Conservation (phyloP, 2,113 vertebrate genomes). For the Lepus americanus region DNA sequence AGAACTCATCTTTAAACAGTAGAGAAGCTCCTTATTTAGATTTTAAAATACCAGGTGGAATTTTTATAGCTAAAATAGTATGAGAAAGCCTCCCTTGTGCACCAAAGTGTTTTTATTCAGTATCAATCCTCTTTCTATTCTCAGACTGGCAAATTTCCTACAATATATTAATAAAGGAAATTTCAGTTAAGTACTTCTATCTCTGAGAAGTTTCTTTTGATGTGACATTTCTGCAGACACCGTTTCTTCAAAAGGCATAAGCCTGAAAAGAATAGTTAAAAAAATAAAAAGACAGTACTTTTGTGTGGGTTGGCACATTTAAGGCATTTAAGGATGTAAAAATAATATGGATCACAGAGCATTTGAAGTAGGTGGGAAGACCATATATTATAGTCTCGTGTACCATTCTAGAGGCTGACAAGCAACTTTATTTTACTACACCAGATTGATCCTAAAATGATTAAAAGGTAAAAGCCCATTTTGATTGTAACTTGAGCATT, state of each 20-base stretch:
- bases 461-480: conserved; percentile 29
- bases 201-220: conserved; percentile 69
- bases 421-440: conserved; percentile 72
- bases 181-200: conserved; percentile 57
- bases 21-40: conserved; percentile 45
- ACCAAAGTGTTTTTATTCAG: conserved; percentile 35
- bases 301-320: conserved; percentile 53
- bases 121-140: conserved; percentile 9
- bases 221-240: conserved; percentile 67
- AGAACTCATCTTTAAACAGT: background rate
- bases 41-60: conserved; percentile 10
- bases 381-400: conserved; percentile 7
- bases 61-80: background rate
- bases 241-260: conserved; percentile 70
- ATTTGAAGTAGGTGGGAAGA: conserved; percentile 63
- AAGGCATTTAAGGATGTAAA: conserved; percentile 33
- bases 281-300: conserved; percentile 27
- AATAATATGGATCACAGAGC: conserved; percentile 56
- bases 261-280: conserved; percentile 55
- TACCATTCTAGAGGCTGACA: conserved; percentile 17
- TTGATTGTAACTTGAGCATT: conserved; percentile 7
- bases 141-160: conserved; percentile 35
- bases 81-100: background rate
- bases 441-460: conserved; percentile 50
- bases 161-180: conserved; percentile 54